Base-by-base conservation (phyloP, 2,113 vertebrate species). In the Noturus placidus region DNA sequence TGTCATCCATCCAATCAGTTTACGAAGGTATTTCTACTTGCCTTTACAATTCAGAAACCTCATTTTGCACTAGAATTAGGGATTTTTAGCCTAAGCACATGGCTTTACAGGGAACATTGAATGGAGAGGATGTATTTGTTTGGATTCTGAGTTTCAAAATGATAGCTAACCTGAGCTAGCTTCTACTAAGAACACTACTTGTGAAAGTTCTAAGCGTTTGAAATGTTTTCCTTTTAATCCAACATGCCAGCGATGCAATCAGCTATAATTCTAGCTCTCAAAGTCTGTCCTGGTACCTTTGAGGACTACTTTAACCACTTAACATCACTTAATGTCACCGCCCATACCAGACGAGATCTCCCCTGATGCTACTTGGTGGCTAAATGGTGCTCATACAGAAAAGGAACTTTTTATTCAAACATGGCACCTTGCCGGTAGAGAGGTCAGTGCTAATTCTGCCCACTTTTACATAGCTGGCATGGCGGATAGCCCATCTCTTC, bases 381-480 rank as follows among this genome's bases (percentile, higher is more conserved):
- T 63, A 85, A 86, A 83, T 70, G 35, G 38, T 50, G 67, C 80
- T 90, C 33, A 38, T 79, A 17, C 46, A 46, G 35, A 27, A 83
- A 59, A 85, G 63, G 63, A 89, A 82, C 57, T 86, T 89, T 88
- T 80, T 83, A 91, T 90, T 88, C 56, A 72, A 72, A 78, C 67
- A 56, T 86, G 42, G 50, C 38, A 50, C 52, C 65, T 72, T n/a
- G 59, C 90, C 89, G 69, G 87, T 86, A 61, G 74, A 87, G 84
- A 88, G 89, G 91, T 84, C 91, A 91, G 78, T 80, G 65, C 72
- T 89, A 90, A 90, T 91, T 86, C 78, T 46, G 27, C 63, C 88
- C 61, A 90, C 57, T 90, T 91, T 91, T 85, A 82, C 61, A 56
- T 69, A 88, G 83, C 90, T 85, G 74, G 42, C 42, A 22, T 87